These are phyloP conservation scores for Stichopus horrens DNA, from an alignment of 53 echinoderm and acorn worm species.

Conservation along the genomic window DNA sequence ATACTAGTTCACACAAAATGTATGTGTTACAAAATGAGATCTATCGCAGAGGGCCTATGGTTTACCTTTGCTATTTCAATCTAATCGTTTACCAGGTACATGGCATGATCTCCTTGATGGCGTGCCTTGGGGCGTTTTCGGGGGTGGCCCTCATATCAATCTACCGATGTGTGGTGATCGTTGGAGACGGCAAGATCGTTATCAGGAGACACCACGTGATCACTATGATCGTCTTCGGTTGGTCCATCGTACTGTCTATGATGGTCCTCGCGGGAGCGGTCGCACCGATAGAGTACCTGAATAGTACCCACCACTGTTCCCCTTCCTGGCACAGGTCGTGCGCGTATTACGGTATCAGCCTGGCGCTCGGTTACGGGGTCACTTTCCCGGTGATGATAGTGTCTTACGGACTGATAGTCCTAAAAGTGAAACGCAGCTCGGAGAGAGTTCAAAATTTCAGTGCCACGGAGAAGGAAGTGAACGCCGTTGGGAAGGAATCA, in stretches of 20 bases:
- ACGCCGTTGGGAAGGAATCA: neutral
- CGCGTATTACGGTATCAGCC: neutral
- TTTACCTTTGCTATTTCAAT: too few relatives aligned
- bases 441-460: neutral
- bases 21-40: too few relatives aligned
- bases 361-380: neutral
- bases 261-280: neutral
- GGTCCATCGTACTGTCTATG: neutral
- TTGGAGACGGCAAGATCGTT: neutral
- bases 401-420: neutral
- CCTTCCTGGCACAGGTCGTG: neutral
- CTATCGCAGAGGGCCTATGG: too few relatives aligned
- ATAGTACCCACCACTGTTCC: neutral
- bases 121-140: neutral
- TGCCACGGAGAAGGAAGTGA: neutral
- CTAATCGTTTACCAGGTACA: neutral
- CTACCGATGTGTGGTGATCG: slow-evolving; percentile 3
- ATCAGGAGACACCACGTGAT: neutral
- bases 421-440: slow-evolving; percentile 1
- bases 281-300: neutral
- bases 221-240: neutral
- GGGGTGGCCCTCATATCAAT: slow-evolving; percentile 7
- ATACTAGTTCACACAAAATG: too few relatives aligned
- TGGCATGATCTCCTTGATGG: neutral
- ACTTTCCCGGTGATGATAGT: neutral